A percentile compares a stretch with the other conserved stretches of the same genome.
phyloP scores from a whole-genome alignment of 2,113 vertebrate genomes.

The Carassius carassius region DNA sequence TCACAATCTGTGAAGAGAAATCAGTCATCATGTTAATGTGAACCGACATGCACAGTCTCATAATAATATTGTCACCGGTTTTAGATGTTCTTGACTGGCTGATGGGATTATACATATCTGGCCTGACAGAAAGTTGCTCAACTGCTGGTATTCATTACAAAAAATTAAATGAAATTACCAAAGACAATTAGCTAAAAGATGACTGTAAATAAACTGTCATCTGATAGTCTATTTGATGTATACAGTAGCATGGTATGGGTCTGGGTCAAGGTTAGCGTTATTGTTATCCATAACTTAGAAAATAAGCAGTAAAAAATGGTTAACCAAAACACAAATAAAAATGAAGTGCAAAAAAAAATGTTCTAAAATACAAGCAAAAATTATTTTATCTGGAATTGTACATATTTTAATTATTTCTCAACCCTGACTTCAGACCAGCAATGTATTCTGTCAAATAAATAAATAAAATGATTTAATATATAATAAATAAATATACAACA shows the following conservation, averaged over 20 bases:
- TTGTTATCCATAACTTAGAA: not conserved
- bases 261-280: not conserved
- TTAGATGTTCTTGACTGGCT: not conserved
- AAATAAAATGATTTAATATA: not conserved
- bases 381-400: not conserved
- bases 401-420: not conserved
- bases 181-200: not conserved
- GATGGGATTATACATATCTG: constrained; percentile 2
- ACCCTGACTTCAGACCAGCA: not conserved
- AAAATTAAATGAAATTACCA: not conserved
- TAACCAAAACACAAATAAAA: not conserved
- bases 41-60: not conserved
- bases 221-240: not conserved
- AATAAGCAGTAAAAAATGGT: not conserved
- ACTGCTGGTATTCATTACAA: not conserved
- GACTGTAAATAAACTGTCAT: not conserved
- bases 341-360: not conserved
- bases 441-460: not conserved
- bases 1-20: constrained; percentile 86
- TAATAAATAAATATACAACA: not conserved
- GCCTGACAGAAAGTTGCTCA: not conserved
- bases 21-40: constrained; percentile 48
- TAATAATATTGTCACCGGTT: constrained; percentile 22
- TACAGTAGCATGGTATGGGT: not conserved
- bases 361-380: not conserved